Conservation (phyloP, 2,113 vertebrate species). For the Anas platyrhynchos region DNA sequence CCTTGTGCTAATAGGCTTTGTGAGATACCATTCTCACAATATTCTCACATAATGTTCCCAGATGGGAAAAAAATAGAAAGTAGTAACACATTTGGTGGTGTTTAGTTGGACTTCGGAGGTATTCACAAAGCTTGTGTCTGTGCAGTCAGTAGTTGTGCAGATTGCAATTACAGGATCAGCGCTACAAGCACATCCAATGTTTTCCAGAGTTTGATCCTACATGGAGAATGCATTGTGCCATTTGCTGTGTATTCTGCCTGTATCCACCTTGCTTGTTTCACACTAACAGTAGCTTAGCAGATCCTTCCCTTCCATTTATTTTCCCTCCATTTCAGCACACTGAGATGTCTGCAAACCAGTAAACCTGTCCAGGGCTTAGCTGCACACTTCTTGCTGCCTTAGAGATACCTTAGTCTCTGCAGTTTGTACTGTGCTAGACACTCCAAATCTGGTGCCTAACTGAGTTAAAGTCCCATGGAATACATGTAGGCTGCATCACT, state of each 20-base stretch:
- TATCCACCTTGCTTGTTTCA: not conserved
- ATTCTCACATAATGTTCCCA: not conserved
- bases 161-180: not conserved
- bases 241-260: not conserved
- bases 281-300: not conserved
- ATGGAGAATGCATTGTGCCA: not conserved
- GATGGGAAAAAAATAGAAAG: not conserved
- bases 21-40: not conserved
- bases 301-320: not conserved
- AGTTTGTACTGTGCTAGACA: not conserved
- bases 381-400: not conserved
- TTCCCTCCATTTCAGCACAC: not conserved
- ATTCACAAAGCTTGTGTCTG: not conserved
- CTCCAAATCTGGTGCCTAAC: not conserved
- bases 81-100: not conserved
- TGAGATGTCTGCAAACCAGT: not conserved
- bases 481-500: not conserved
- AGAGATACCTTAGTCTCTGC: not conserved
- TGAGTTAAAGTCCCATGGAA: not conserved
- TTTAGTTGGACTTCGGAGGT: not conserved
- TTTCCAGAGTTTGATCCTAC: not conserved
- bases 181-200: not conserved
- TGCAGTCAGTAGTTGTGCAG: not conserved
- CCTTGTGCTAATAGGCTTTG: not conserved
- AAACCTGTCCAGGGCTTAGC: not conserved